These are phyloP conservation scores for Grus americana DNA, from an alignment of 2,113 vertebrate species.

Conservation along the genomic window DNA sequence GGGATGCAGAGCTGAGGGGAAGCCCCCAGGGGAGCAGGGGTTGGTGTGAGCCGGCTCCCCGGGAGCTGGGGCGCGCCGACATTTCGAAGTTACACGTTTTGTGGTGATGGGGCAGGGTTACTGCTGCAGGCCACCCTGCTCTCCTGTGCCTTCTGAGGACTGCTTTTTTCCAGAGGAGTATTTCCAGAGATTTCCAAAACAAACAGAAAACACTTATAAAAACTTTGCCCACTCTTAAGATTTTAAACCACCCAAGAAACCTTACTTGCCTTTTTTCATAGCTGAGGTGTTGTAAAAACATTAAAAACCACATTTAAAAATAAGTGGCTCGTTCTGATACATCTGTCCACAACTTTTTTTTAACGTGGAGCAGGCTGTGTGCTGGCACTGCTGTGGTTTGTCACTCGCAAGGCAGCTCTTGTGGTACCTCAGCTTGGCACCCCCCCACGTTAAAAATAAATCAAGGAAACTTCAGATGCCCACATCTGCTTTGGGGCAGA, in stretches of 20 bases:
- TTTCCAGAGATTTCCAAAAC: not conserved
- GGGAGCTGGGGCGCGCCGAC: not conserved
- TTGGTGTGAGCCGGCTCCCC: accelerated
- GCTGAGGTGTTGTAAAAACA: not conserved
- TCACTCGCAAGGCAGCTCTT: not conserved
- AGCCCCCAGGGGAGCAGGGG: too few relatives aligned
- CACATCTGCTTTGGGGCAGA: accelerated
- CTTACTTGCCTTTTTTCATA: not conserved
- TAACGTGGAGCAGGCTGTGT: not conserved
- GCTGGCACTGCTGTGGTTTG: not conserved
- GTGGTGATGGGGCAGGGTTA: accelerated
- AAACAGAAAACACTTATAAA: not conserved
- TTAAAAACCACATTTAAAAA: not conserved
- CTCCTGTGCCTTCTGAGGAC: not conserved
- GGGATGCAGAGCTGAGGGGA: not conserved
- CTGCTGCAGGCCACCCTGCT: accelerated
- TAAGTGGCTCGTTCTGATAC: accelerated
- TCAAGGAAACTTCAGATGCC: not conserved
- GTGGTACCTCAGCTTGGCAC: not conserved
- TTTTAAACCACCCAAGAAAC: not conserved
- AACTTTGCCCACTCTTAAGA: not conserved
- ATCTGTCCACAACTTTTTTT: accelerated
- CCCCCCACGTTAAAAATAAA: not conserved
- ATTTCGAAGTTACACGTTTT: accelerated
- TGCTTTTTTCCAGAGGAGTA: not conserved